Evolutionary conservation across 35 echinoderm and acorn worm genomes (phyloP).

Genomic region (Apostichopus californicus): DNA sequence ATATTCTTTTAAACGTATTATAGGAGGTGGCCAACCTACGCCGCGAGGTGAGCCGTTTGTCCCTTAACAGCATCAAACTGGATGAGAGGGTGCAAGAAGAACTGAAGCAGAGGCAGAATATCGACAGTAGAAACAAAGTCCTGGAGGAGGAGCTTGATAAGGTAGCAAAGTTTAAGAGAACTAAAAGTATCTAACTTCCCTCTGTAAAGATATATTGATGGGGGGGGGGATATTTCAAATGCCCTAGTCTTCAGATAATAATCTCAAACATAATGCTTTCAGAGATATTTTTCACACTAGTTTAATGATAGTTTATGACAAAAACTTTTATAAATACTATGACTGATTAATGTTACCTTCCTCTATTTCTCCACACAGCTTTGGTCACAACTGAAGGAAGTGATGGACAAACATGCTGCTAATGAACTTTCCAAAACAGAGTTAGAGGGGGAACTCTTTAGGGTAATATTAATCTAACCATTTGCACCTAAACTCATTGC

Average conservation of each 20-base stretch:
- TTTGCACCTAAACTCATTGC: no score
- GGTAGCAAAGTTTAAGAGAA: slow-evolving; percentile 52
- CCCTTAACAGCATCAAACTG: slow-evolving; percentile 40
- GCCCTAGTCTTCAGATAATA: no score
- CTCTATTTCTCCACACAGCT: background rate
- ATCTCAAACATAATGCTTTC: no score
- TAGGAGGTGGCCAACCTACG: slow-evolving; percentile 80
- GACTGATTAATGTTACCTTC: no score
- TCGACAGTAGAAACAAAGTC: slow-evolving; percentile 89
- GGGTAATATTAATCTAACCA: slow-evolving; percentile 34
- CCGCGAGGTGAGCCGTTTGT: slow-evolving; percentile 70
- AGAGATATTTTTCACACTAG: no score
- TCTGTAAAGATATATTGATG: background rate
- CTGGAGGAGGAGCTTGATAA: slow-evolving; percentile 98
- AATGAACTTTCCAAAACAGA: slow-evolving; percentile 81
- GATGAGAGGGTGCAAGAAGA: slow-evolving; percentile 82
- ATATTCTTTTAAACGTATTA: no score
- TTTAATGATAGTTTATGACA: no score
- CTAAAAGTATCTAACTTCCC: background rate
- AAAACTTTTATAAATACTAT: no score
- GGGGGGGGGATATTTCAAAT: no score
- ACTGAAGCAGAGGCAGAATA: slow-evolving; percentile 64
- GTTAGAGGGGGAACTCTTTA: slow-evolving; percentile 77
- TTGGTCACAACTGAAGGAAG: slow-evolving; percentile 91
- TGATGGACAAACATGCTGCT: slow-evolving; percentile 78